Percentiles rank a stretch among this genome's conserved stretches.
phyloP scores from a whole-genome alignment of 2,888 invertebrate genomes.

The Hypselothyrea guttata region DNA sequence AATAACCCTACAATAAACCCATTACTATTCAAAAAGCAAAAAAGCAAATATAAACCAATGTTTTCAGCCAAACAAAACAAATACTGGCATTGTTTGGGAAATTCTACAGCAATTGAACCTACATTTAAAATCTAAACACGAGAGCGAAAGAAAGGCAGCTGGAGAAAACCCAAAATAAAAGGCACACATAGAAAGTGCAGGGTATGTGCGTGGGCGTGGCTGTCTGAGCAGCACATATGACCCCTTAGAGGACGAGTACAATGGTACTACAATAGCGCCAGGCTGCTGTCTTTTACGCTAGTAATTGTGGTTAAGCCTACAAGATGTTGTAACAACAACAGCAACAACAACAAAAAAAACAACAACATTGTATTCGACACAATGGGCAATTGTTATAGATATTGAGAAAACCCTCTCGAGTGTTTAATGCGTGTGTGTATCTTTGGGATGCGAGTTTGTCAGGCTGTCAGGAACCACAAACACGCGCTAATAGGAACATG shows the following conservation, averaged over 20 bases:
- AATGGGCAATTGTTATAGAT: constrained; percentile 67
- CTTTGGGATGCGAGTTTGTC: constrained; percentile 27
- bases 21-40: no score
- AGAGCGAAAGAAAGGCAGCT: constrained; percentile 20
- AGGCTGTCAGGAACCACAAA: constrained; percentile 53
- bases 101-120: constrained; percentile 41
- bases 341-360: constrained; percentile 16
- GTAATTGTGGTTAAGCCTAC: constrained; percentile 60
- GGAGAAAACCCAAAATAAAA: constrained; percentile 21
- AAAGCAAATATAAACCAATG: constrained; percentile 1
- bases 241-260: constrained; percentile 36
- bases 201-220: constrained; percentile 38
- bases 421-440: constrained; percentile 49
- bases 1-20: no score
- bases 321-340: constrained; percentile 43
- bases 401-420: constrained; percentile 37
- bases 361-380: constrained; percentile 47
- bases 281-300: constrained; percentile 28
- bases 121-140: constrained; percentile 14
- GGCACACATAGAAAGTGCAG: constrained; percentile 11
- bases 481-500: constrained; percentile 79
- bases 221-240: constrained; percentile 37
- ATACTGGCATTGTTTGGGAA: constrained; percentile 14
- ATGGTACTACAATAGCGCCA: constrained; percentile 65
- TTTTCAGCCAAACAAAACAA: constrained; percentile 27